Conservation (phyloP, 2,888 invertebrate genomes). For the Eurois occulta region DNA sequence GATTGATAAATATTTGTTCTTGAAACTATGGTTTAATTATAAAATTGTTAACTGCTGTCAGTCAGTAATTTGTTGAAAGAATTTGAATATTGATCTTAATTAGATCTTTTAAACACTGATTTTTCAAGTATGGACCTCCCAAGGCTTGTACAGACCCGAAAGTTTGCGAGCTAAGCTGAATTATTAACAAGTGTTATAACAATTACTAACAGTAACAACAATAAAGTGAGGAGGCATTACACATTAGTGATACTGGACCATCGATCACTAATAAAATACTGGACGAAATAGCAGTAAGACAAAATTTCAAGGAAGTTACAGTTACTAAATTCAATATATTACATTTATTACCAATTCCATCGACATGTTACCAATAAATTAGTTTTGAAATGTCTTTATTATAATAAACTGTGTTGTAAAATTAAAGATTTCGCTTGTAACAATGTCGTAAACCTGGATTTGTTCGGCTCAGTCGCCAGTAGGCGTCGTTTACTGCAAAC, state of each 20-base stretch:
- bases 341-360: slow-evolving; percentile 38
- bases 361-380: slow-evolving; percentile 45
- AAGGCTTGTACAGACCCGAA: neutral
- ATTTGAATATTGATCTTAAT: slow-evolving; percentile 56
- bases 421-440: slow-evolving; percentile 77
- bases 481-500: slow-evolving; percentile 74
- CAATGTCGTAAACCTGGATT: slow-evolving; percentile 72
- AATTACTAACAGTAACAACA: no score
- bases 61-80: slow-evolving; percentile 33
- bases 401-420: slow-evolving; percentile 72
- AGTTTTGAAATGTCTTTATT: slow-evolving; percentile 71
- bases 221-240: neutral
- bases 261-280: no score
- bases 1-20: slow-evolving; percentile 65
- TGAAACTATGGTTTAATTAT: slow-evolving; percentile 57
- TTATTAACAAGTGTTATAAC: neutral
- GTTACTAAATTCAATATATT: slow-evolving; percentile 8
- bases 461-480: slow-evolving; percentile 65
- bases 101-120: slow-evolving; percentile 33
- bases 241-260: no score
- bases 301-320: neutral
- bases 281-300: neutral
- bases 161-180: neutral
- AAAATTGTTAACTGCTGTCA: slow-evolving; percentile 49
- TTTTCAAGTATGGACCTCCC: slow-evolving; percentile 29